Evolutionary conservation across 2,888 invertebrate species (phyloP).

Genomic region (Lithodes maja): DNA sequence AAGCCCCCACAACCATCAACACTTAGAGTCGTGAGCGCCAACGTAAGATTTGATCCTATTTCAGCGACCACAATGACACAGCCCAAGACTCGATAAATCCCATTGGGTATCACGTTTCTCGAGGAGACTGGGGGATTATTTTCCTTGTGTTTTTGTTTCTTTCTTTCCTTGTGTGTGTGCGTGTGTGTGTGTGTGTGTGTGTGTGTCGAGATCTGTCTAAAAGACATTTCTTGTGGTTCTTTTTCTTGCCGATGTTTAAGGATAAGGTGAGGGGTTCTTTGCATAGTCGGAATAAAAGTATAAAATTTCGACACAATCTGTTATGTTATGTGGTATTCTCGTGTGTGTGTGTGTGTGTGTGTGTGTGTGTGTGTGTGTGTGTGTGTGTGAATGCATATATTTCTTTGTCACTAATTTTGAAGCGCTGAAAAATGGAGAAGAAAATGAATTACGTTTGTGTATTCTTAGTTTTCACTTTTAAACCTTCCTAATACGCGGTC

Average conservation of each 20-base stretch:
- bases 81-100: slow-evolving; percentile 52
- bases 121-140: not conserved
- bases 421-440: too few species aligned
- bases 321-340: not conserved
- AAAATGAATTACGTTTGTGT: too few species aligned
- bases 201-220: not conserved
- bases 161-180: not conserved
- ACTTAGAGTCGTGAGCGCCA: slow-evolving; percentile 39
- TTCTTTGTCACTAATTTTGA: too few species aligned
- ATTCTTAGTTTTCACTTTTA: not conserved
- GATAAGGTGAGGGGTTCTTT: not conserved
- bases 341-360: too few species aligned
- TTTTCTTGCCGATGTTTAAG: not conserved
- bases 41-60: slow-evolving; percentile 61
- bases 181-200: slow-evolving; percentile 1
- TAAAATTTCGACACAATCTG: not conserved
- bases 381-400: too few species aligned
- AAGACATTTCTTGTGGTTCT: not conserved
- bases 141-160: not conserved
- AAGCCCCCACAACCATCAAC: slow-evolving; percentile 18
- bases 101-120: slow-evolving; percentile 32
- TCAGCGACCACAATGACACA: slow-evolving; percentile 43
- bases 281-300: not conserved
- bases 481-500: not conserved
- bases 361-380: too few species aligned